A percentile compares a stretch with the other conserved stretches of the same genome.
These are phyloP conservation scores for Steromphala cineraria DNA, from an alignment of 2,888 invertebrate species.

Conservation along the genomic window DNA sequence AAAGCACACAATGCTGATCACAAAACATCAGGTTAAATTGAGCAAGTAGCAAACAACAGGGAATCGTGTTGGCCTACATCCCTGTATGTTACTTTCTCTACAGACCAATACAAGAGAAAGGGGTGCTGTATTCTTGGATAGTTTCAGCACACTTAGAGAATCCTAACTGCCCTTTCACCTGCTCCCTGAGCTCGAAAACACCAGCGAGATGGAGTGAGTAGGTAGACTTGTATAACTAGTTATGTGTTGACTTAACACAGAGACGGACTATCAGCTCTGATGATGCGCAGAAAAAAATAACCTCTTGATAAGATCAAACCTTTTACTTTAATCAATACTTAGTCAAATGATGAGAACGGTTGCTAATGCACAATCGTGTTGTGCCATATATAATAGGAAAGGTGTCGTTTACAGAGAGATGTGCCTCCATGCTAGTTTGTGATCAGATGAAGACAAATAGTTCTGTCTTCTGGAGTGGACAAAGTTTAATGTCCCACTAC, in stretches of 20 bases:
- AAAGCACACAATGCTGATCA: too few relatives aligned
- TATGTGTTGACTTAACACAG: too few relatives aligned
- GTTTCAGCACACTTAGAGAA: neutral
- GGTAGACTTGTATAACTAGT: too few relatives aligned
- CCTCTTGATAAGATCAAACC: neutral
- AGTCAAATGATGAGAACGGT: neutral
- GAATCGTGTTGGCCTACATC: neutral
- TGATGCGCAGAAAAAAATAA: neutral
- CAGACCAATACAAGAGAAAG: neutral
- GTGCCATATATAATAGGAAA: neutral
- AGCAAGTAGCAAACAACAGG: neutral
- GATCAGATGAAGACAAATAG: too few relatives aligned
- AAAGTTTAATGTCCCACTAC: too few relatives aligned
- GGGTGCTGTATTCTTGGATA: neutral
- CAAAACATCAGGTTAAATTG: too few relatives aligned
- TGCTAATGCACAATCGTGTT: neutral
- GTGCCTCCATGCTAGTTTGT: too few relatives aligned
- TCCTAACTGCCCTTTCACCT: neutral
- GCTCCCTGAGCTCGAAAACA: neutral
- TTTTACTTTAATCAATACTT: neutral
- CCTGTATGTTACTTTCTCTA: neutral
- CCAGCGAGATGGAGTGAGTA: too few relatives aligned
- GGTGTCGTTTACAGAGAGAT: neutral
- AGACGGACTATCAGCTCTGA: too few relatives aligned
- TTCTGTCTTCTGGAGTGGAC: too few relatives aligned